These are phyloP conservation scores for Dendrolimus houi DNA, from an alignment of 2,888 invertebrate genomes.

Conservation along the genomic window DNA sequence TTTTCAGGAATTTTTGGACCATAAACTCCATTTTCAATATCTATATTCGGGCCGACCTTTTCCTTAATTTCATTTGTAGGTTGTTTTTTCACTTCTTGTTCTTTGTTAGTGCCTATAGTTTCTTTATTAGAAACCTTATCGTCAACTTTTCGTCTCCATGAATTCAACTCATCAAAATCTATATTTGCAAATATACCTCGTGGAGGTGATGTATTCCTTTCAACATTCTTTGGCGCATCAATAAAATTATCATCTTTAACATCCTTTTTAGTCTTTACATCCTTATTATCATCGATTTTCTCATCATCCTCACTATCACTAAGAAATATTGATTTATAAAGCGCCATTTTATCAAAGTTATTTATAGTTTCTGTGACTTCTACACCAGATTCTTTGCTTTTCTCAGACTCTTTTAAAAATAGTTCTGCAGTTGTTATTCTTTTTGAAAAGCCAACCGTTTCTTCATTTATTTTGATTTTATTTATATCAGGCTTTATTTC, in stretches of 20 bases:
- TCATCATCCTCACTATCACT: conserved; percentile 81
- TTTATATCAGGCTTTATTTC: not conserved
- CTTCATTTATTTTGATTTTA: not conserved
- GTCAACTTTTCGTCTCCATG: conserved; percentile 47
- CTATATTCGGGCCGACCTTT: conserved; percentile 10
- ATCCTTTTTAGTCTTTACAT: not conserved
- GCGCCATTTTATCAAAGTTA: conserved; percentile 78
- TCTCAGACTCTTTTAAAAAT: conserved; percentile 62
- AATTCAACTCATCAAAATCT: conserved; percentile 75
- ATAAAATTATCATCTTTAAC: conserved; percentile 24
- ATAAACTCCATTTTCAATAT: conserved; percentile 47
- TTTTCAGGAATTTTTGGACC: conserved; percentile 78
- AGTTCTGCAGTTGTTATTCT: conserved; percentile 66
- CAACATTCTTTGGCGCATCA: conserved; percentile 69
- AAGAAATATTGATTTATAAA: conserved; percentile 93
- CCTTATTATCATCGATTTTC: conserved; percentile 5
- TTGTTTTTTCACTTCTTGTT: conserved; percentile 9
- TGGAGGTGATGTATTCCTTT: conserved; percentile 82
- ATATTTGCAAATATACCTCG: conserved; percentile 83
- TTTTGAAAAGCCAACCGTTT: conserved; percentile 31
- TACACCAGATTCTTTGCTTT: conserved; percentile 32
- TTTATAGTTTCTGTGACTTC: conserved; percentile 58
- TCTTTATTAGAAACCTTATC: conserved; percentile 18
- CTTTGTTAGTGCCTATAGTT: conserved; percentile 2
- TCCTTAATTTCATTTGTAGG: conserved; percentile 6